These are phyloP conservation scores for Crocallis elinguaria DNA, from an alignment of 2,888 invertebrate species.

Conservation along the genomic window DNA sequence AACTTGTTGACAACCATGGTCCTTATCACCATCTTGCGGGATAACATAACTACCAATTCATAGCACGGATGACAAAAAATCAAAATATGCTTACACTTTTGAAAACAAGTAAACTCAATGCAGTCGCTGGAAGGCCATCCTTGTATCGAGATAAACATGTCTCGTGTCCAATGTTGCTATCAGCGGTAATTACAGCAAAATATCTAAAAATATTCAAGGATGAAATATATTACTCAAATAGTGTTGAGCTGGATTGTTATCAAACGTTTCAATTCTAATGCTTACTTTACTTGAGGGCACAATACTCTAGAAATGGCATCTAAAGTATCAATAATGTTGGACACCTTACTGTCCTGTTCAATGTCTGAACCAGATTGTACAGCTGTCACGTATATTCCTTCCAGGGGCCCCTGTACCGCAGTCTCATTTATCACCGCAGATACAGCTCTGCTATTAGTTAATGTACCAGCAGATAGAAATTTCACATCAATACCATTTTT, in stretches of 20 bases:
- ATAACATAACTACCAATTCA: too few relatives aligned
- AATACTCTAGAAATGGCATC: conserved; percentile 5
- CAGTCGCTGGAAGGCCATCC: conserved; percentile 40
- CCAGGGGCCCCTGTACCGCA: neutral
- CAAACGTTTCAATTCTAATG: too few relatives aligned
- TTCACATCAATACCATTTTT: conserved; percentile 5
- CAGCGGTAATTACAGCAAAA: conserved; percentile 39
- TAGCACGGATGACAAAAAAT: neutral
- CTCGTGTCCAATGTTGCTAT: conserved; percentile 33
- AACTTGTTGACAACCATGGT: too few relatives aligned
- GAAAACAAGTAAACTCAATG: conserved; percentile 28
- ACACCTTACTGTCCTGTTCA: neutral
- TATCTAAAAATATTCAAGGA: conserved; percentile 31
- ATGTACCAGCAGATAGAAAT: neutral
- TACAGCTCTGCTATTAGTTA: neutral
- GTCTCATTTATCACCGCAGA: neutral
- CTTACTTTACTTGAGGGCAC: conserved; percentile 20
- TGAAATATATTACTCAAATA: too few relatives aligned
- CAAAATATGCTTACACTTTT: conserved; percentile 2
- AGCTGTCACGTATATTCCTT: conserved; percentile 17
- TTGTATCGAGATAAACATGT: conserved; percentile 35
- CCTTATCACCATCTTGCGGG: too few relatives aligned
- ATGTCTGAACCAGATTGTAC: neutral
- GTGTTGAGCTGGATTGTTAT: too few relatives aligned
- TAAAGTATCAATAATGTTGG: conserved; percentile 1